These are phyloP conservation scores for Rhea pennata DNA, from an alignment of 2,113 vertebrate genomes.

Conservation along the genomic window DNA sequence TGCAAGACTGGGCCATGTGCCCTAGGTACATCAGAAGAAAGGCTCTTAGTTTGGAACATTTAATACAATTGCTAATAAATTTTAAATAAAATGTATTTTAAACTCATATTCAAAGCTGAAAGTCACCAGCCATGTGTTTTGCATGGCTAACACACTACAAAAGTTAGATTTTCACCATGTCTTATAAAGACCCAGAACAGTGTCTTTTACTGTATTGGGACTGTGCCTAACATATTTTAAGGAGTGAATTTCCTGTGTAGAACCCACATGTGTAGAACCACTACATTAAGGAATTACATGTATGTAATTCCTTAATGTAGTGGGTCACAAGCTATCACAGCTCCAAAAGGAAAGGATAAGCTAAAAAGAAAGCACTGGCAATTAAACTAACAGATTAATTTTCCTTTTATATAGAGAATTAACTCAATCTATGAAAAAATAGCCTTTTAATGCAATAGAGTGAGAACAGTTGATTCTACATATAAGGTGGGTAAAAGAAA, in stretches of 20 bases:
- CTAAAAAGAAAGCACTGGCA: neutral
- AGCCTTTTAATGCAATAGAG: neutral
- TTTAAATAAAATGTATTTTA: neutral
- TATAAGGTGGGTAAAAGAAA: neutral
- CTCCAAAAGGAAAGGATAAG: neutral
- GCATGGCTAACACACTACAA: neutral
- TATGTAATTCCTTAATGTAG: constrained; percentile 12
- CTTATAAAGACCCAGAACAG: neutral
- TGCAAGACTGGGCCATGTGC: neutral
- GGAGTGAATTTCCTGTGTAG: neutral
- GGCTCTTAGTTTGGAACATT: neutral
- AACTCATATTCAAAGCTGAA: neutral
- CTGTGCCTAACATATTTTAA: neutral
- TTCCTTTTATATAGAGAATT: constrained; percentile 11
- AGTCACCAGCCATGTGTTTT: accelerated
- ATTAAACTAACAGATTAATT: constrained; percentile 32
- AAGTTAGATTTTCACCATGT: neutral
- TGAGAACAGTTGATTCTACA: neutral
- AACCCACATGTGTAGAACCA: too few relatives aligned
- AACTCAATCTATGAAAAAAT: neutral
- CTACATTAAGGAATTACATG: too few relatives aligned
- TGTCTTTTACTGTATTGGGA: neutral
- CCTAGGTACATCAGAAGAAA: neutral
- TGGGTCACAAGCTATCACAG: neutral
- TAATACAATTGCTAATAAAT: neutral